Evolutionary conservation across 2,888 invertebrate species (phyloP), one percentile per base, ranked within the genome.

Genomic region (Poecilobothrus nobilitatus): DNA sequence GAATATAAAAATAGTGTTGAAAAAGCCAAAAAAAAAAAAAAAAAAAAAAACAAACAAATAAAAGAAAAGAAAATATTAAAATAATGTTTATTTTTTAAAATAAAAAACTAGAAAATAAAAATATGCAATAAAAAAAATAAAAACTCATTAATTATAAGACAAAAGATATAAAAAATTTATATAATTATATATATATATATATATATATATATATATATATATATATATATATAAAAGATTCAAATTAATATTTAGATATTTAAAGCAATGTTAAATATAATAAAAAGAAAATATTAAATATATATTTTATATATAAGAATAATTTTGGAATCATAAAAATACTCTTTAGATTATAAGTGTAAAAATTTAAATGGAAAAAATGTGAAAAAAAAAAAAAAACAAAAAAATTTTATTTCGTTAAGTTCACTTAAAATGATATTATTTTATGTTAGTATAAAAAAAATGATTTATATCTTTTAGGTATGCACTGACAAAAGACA

Each of bases 211-310:
- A 34, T 34, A 34, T 34, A 34, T 34, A 34, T 44, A 44, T 44
- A 44, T 44, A 15, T 12, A 44, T 44, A 15, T 10, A 53, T 18
- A 15, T 9, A 53, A 18, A 53, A 53, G 15, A 53, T 37, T 12
- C 8, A 37, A 37, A 37, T 37, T 9, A 18, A 53, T 53, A n/a
- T 53, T 18, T 53, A 53, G 18, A 53, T 53, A 53, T 53, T 53
- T 53, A 53, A 53, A 53, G 53, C 53, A 53, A 53, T 53, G 53
- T 53, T 53, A 53, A 53, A 53, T 53, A 18, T 53, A 53, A 53
- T 12, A 12, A 53, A 53, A 53, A 18, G 18, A 53, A 53, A 53
- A 15, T 3, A 1, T 53, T 15, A 53, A 15, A 53, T 53, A 53
- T 53, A 12, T 53, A 12, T 12, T 53, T 12, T 53, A 53, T 18